phyloP scores from a whole-genome alignment of 1,140 invertebrate genomes.

The Physella acuta region DNA sequence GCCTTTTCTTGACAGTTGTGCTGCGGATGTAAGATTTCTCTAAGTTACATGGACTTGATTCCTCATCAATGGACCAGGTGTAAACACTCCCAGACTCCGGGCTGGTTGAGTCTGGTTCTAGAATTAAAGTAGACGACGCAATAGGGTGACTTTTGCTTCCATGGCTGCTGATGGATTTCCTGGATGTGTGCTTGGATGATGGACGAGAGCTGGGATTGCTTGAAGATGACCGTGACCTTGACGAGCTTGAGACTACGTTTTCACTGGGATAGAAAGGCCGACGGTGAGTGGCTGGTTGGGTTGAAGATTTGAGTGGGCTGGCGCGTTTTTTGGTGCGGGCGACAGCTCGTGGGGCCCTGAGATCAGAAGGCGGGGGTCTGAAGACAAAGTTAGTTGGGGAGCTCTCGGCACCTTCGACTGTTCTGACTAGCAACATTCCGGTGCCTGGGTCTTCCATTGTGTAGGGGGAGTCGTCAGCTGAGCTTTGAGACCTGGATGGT shows the following conservation, averaged over 20 bases:
- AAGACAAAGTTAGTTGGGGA: not conserved
- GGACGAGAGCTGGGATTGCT: too few relatives aligned
- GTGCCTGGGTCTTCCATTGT: not conserved
- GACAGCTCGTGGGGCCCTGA: not conserved
- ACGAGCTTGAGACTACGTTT: not conserved
- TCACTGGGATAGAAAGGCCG: not conserved
- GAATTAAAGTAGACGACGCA: slow-evolving; percentile 39
- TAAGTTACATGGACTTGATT: slow-evolving; percentile 41
- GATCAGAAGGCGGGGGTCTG: not conserved
- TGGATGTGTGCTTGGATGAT: not conserved
- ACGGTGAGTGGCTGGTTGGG: not conserved
- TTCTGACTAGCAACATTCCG: slow-evolving; percentile 11
- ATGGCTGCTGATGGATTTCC: slow-evolving; percentile 17
- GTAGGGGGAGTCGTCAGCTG: too few relatives aligned
- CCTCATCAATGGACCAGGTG: slow-evolving; percentile 47
- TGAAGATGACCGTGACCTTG: too few relatives aligned
- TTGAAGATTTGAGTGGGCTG: not conserved
- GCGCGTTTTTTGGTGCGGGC: not conserved
- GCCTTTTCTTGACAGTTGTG: slow-evolving; percentile 24
- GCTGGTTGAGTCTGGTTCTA: slow-evolving; percentile 20
- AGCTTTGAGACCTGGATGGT: not conserved
- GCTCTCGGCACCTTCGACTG: slow-evolving; percentile 25
- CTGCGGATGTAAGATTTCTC: slow-evolving; percentile 47
- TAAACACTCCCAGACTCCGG: slow-evolving; percentile 40
- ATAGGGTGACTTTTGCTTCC: slow-evolving; percentile 32